A percentile compares a stretch with the other conserved stretches of the same genome.
These are phyloP conservation scores for Microcebus lehilahytsara DNA, from an alignment of 2,113 vertebrate species.

Conservation along the genomic window DNA sequence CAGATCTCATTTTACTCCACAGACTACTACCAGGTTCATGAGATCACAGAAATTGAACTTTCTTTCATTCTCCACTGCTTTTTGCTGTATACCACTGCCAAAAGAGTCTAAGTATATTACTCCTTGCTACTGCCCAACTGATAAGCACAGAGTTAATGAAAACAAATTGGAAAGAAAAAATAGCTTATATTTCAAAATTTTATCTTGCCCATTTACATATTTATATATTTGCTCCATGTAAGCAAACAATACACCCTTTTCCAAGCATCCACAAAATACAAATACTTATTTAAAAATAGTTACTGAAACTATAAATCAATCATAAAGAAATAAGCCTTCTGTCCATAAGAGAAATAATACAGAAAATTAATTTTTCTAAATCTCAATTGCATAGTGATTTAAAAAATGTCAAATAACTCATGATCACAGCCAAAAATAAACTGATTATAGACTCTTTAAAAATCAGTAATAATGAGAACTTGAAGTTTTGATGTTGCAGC, in stretches of 20 bases:
- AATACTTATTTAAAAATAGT: conserved; percentile 19
- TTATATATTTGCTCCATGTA: not conserved
- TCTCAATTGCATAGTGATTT: not conserved
- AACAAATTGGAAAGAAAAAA: not conserved
- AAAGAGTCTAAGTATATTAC: not conserved
- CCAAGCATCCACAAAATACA: not conserved
- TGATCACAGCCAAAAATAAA: conserved; percentile 45
- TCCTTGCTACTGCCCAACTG: not conserved
- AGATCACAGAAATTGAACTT: not conserved
- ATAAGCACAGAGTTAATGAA: not conserved
- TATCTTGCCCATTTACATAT: conserved; percentile 12
- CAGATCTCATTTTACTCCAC: not conserved
- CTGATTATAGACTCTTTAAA: conserved; percentile 58
- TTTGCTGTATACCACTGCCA: not conserved
- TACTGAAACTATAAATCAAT: not conserved
- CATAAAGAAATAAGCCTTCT: conserved; percentile 55
- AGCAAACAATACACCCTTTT: conserved; percentile 9
- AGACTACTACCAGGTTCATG: not conserved
- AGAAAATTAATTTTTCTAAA: conserved; percentile 65
- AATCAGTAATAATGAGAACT: conserved; percentile 59
- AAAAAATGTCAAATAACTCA: conserved; percentile 36
- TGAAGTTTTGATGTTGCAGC: conserved; percentile 30
- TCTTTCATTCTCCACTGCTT: not conserved
- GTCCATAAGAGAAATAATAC: not conserved
- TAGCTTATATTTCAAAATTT: conserved; percentile 18